These are phyloP conservation scores for Myotis yumanensis DNA, from an alignment of 2,113 vertebrate species.

Conservation along the genomic window DNA sequence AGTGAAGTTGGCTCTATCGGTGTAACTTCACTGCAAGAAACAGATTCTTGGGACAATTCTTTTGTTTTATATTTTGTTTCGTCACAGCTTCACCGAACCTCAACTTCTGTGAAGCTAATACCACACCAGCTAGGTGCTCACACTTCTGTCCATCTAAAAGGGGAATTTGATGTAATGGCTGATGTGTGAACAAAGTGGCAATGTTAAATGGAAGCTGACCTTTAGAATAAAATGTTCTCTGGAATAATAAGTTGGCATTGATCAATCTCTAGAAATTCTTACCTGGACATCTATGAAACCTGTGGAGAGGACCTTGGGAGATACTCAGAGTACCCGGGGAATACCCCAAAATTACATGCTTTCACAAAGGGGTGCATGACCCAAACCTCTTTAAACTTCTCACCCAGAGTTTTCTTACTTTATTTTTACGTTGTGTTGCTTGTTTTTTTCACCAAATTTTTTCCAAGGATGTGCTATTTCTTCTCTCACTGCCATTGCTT, in stretches of 20 bases:
- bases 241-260: background rate
- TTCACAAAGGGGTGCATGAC: background rate
- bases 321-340: background rate
- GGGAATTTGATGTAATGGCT: background rate
- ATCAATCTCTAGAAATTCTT: background rate
- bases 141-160: background rate
- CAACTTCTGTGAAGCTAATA: background rate
- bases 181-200: background rate
- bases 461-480: background rate
- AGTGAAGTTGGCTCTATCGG: background rate
- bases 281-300: background rate
- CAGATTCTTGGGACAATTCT: background rate
- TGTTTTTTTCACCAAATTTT: background rate
- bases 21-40: background rate
- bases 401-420: background rate
- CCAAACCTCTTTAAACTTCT: background rate
- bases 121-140: background rate
- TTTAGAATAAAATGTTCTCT: constrained; percentile 1
- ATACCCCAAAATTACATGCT: background rate
- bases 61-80: background rate
- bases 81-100: background rate
- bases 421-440: background rate
- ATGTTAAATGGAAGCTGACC: background rate
- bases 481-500: background rate
- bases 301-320: background rate